Evolutionary conservation across 2,888 invertebrate species (phyloP), one percentile per base, ranked within the genome.

Genomic region (Drosophila kokeensis): DNA sequence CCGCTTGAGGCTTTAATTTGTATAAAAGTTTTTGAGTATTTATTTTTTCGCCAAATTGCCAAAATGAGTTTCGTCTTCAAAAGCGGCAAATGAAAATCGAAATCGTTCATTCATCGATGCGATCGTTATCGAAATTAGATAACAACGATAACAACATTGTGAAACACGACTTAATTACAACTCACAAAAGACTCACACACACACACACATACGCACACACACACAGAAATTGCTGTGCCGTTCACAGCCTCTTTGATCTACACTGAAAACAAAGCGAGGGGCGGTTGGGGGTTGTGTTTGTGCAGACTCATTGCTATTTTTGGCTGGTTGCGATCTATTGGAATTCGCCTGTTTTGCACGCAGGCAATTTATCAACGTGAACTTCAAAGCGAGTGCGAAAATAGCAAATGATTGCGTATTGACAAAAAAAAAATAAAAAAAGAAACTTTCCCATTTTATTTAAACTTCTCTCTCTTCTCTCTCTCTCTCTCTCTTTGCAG

Each of bases 401-500:
- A 85, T 82, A 82, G 83, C 69, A 48, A 65, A 69, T 52, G 54
- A 76, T 61, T 62, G 55, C 53, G 30, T 80, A 78, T 57, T 67
- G 57, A 76, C 65, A 24, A 45, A 8, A 21, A 24, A 21, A 2
- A 34, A 32, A 2, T 3, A 38, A 48, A 59, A 13, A 70, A 69
- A 59, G 50, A n/a, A n/a, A n/a, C n/a, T 40, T 70, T 49, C 2
- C 2, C 45, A 24, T 45, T 45, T 24, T 45, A 45, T 34, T 54
- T 24, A 5, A 58, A 62, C 65, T 61, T 53, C 34, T 50, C 32
- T 61, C 48, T 38, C 24, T 66, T 62, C 69, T 53, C 32, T 32
- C 32, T 27, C 55, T 42, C 29, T 29, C 24, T 29, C 10, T n/a
- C 27, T 45, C 73, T 94, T 8, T 94, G n/a, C 95, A 98, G 98